Evolutionary conservation across 30 jellyfish, hydroid and myxozoan genomes (phyloP), one percentile per base, ranked within the genome.

Genomic region (Euphysa ruthae): DNA sequence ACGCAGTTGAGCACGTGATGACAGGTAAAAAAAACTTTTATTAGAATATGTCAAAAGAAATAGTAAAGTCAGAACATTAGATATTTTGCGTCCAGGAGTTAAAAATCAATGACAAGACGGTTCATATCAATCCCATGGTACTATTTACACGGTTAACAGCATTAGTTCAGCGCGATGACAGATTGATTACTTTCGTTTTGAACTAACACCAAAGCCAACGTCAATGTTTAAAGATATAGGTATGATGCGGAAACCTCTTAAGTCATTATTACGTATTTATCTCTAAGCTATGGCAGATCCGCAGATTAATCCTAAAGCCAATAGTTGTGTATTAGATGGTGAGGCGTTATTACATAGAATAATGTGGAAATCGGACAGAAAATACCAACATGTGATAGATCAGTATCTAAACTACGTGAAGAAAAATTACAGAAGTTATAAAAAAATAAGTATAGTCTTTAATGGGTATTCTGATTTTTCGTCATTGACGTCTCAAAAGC

Each of bases 311-410:
- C 10, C 16, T 44, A 5, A 71, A 23, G 21, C 35, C 31, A 43
- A 51, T 23, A 35, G 16, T 65, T 44, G 61, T 30, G 79, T 71
- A 26, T 51, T 55, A 19, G 82, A 71, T 71, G 83, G 83, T 16
- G 83, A 27, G 79, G 83, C 82, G 49, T 78, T 57, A 19, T 78
- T 71, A 35, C 83, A 71, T 55, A 29, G 54, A 34, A 49, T 71
- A 16, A 18, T 32, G 8, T 56, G 66, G 83, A 35, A 26, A 54
- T 34, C 43, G 30, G 44, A 34, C 4, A 18, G 76, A 69, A 46
- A 54, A 15, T 69, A 69, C 56, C 34, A 29, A 20, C 64, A 49
- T 69, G 43, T 69, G 19, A 52, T 69, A 16, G 16, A 34, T 32
- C 58, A 69, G 33, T 50, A 69, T 69, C 31, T 49, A 26, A 21